Evolutionary conservation across 2,113 vertebrate genomes (phyloP), one percentile per base, ranked within the genome.

Genomic region (Suncus etruscus): DNA sequence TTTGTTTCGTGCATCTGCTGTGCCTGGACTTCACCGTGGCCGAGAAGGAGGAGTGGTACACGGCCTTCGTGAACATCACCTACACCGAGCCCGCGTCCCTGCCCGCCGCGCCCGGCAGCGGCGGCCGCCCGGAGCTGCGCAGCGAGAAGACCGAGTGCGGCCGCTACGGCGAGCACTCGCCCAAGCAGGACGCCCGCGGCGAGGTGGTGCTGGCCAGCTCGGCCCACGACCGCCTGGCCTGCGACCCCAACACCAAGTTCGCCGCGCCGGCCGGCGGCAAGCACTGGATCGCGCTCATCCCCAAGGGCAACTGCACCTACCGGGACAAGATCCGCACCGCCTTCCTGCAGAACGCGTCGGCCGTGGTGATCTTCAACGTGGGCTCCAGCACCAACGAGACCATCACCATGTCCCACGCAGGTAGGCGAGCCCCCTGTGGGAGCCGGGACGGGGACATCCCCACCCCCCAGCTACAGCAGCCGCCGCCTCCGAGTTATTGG

Each of bases 41-140:
- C 18, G 99, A 99, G 98, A 99, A 99, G 96, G 99, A 99, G 97
- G 99, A 99, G 91, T 99, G 99, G 99, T 99, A 99, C 98, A 99
- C 99, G 16, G 99, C 99, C 29, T 99, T 99, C 96, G 99, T 99
- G 92, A 99, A 99, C 98, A 98, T 99, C 97, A 99, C 98, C 92
- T 99, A 99, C 94, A 95, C 97, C 68, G 99, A 99, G 95, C 98
- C 99, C 32, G 96, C 91, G 86, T 93, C 73, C 32, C 70, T 79
- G 39, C 39, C 39, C 39, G 39, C 39, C 39, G 39, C 39, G 39
- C 39, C 39, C 39, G 39, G 39, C 39, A 39, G 39, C 39, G 91
- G 85, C 27, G 86, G 93, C 73, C 82, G 78, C 87, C 94, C 97
- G 22, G 98, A 98, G 97, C 97, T 98, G 78, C 98, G 90, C 96